Percentiles rank a stretch among this genome's conserved stretches.
Evolutionary conservation across 2,797 vertebrate genomes (phyloP).

Genomic region (Rhincodon typus): DNA sequence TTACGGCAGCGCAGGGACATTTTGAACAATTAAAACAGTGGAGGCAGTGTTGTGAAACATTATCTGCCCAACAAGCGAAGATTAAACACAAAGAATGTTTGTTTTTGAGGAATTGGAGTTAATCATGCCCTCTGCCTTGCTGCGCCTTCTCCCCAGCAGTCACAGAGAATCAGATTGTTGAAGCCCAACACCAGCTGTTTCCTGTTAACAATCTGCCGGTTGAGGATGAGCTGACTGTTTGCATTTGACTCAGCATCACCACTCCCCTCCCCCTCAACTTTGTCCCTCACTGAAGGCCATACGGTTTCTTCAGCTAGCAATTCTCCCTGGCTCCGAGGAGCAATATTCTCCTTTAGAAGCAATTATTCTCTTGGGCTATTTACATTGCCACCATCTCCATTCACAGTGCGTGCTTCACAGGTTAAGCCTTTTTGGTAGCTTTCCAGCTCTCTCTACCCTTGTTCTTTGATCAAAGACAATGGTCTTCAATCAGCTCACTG

Average conservation of each 20-base stretch:
- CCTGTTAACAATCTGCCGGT: conserved; percentile 26
- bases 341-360: not conserved
- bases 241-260: not conserved
- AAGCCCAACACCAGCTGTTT: conserved; percentile 1
- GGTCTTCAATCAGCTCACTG: no score
- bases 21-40: conserved; percentile 35
- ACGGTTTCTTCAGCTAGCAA: not conserved
- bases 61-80: conserved; percentile 28
- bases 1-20: conserved; percentile 8
- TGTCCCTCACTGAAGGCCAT: not conserved
- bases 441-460: no score
- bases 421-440: no score
- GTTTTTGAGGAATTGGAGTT: conserved; percentile 23
- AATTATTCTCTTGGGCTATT: not conserved
- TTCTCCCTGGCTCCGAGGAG: not conserved
- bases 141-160: not conserved
- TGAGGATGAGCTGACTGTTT: conserved; percentile 25
- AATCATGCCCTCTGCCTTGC: not conserved
- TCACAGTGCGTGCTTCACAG: no score
- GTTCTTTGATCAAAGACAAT: no score
- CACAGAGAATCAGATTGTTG: conserved; percentile 18
- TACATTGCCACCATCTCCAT: no score
- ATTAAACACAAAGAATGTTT: conserved; percentile 35
- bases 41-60: conserved; percentile 16
- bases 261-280: not conserved